Conservation (phyloP, 2,888 invertebrate genomes). For the Polymixis lichenea region DNA sequence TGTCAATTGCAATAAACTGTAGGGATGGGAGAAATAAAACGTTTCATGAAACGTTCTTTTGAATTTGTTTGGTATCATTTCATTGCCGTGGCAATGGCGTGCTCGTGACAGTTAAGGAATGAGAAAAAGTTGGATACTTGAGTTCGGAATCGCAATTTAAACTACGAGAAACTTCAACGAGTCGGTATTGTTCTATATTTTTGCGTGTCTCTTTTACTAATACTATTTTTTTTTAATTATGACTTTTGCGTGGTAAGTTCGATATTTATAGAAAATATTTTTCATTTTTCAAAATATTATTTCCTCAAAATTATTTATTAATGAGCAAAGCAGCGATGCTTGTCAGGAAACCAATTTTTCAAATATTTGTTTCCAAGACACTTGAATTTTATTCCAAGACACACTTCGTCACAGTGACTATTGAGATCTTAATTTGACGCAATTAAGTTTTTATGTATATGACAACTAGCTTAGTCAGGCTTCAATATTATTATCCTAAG, state of each 20-base stretch:
- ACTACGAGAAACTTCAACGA: slow-evolving; percentile 9
- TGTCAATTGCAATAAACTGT: slow-evolving; percentile 37
- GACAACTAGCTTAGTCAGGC: no score
- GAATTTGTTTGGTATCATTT: slow-evolving; percentile 36
- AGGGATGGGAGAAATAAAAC: slow-evolving; percentile 20
- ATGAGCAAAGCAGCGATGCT: neutral
- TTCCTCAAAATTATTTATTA: neutral
- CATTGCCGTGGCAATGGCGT: slow-evolving; percentile 40
- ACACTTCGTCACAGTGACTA: neutral
- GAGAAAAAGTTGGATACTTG: slow-evolving; percentile 41
- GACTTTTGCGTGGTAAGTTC: neutral
- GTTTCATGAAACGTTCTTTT: slow-evolving; percentile 1
- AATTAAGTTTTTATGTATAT: neutral
- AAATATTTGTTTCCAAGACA: neutral
- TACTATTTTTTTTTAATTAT: neutral
- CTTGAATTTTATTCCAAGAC: slow-evolving; percentile 13
- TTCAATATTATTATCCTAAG: no score
- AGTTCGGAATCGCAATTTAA: slow-evolving; percentile 38
- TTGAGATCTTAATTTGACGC: neutral
- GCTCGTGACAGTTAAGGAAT: slow-evolving; percentile 54
- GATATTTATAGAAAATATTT: neutral
- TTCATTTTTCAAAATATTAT: neutral
- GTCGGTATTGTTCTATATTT: slow-evolving; percentile 2
- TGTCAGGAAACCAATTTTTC: neutral
- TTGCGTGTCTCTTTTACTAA: neutral